Evolutionary conservation across 2,113 vertebrate species (phyloP), one percentile per base, ranked within the genome.

Genomic region (Phalacrocorax brasilianus): DNA sequence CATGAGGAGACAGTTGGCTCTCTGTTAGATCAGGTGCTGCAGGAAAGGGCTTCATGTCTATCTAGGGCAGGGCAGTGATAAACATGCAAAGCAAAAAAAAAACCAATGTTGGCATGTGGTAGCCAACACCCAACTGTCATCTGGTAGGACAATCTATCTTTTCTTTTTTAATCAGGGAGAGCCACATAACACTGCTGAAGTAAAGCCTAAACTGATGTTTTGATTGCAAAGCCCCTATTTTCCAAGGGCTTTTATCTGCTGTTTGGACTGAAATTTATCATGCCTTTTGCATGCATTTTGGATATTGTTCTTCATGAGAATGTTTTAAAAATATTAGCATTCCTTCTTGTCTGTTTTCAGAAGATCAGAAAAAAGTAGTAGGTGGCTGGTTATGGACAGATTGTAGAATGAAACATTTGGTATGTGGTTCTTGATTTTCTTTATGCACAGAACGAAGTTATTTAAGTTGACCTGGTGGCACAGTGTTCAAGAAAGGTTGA

Each of bases 31-130:
- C 24, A 90, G 62, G 45, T 85, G 27, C 52, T 95, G 77, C 65
- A 93, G 58, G 62, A 93, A 85, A 82, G 59, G 35, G 42, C 28
- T 91, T 94, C 58, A 15, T 93, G 75, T 82, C 93, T 95, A 12
- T 38, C 27, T 83, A 27, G 38, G 20, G 26, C 52, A 58, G 20
- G n/a, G 40, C 40, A 85, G 42, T 71, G 74, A 50, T 61, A 86
- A 86, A 84, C 65, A 74, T 0, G 3, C 23, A 65, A 76, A 72
- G 23, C 6, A 40, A 52, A 30, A 23, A 22, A 77, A 19, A 47
- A 32, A 3, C 0, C 28, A 23, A 44, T 42, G 22, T 44, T 67
- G 61, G 12, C 19, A 2, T 56, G 22, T 40, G 42, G 63, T 78
- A 76, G 47, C 78, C 62, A 66, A 53, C 95, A 49, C 33, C 55